These are phyloP conservation scores for Propsilocerus akamusi DNA, from an alignment of 1,140 invertebrate species.

Conservation along the genomic window DNA sequence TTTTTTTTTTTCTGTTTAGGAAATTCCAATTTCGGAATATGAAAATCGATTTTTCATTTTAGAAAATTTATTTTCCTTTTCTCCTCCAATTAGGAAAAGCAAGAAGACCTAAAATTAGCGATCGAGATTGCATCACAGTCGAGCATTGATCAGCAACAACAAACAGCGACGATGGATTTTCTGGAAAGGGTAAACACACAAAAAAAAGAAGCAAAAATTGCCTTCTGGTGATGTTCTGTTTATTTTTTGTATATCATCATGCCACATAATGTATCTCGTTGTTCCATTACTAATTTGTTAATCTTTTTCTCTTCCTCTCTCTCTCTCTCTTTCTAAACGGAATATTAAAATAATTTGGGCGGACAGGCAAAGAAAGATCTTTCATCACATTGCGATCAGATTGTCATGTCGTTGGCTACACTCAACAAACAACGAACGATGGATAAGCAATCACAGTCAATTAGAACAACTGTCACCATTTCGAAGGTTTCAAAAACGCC, in stretches of 20 bases:
- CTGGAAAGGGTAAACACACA: neutral
- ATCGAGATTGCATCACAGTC: conserved; percentile 3
- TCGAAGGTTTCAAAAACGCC: neutral
- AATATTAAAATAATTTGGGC: neutral
- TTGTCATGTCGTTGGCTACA: neutral
- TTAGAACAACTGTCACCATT: neutral
- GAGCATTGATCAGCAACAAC: neutral
- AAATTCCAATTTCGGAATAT: neutral
- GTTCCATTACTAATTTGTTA: neutral
- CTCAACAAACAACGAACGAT: neutral
- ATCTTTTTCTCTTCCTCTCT: neutral
- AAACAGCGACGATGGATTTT: conserved; percentile 4
- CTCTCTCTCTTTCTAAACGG: neutral
- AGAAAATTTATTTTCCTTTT: neutral
- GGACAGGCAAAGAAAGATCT: neutral
- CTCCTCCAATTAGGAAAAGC: neutral
- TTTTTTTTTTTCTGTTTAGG: neutral
- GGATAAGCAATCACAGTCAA: conserved; percentile 1
- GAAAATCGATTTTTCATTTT: neutral
- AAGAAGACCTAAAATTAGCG: conserved; percentile 5
- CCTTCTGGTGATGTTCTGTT: neutral
- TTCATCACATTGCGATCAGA: conserved; percentile 3
- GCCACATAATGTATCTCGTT: neutral
- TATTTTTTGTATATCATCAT: neutral
- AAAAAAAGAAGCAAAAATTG: neutral